phyloP scores from a whole-genome alignment of 2,113 vertebrate species.

The Myxocyprinus asiaticus region DNA sequence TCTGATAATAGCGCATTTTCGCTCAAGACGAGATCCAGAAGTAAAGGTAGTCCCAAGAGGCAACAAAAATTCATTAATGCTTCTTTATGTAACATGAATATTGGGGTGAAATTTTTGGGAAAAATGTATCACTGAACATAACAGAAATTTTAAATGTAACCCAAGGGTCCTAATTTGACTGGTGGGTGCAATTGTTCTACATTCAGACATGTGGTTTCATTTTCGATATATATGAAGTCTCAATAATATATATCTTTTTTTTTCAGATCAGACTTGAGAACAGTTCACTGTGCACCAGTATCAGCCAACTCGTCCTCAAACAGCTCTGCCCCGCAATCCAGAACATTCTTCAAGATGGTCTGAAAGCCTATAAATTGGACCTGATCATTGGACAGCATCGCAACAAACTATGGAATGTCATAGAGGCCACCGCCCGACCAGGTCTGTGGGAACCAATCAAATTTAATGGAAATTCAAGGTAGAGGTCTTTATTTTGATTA shows the following conservation, averaged over 20 bases:
- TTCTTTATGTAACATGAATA: not conserved
- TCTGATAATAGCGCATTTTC: slow-evolving; percentile 91
- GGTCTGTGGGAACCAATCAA: slow-evolving; percentile 68
- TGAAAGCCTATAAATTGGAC: slow-evolving; percentile 88
- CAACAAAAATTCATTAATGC: not conserved
- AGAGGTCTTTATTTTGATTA: slow-evolving; percentile 6
- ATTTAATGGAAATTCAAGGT: not conserved
- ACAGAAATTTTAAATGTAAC: not conserved
- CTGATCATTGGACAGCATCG: slow-evolving; percentile 88
- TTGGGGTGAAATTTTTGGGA: not conserved
- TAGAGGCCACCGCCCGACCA: slow-evolving; percentile 87
- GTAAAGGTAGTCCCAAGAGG: slow-evolving; percentile 81
- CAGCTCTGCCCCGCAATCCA: slow-evolving; percentile 90
- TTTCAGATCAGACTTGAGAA: slow-evolving; percentile 89
- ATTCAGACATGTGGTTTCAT: not conserved
- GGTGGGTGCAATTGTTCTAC: not conserved
- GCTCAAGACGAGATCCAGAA: slow-evolving; percentile 87
- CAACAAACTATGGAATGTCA: slow-evolving; percentile 88
- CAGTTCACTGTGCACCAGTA: slow-evolving; percentile 88
- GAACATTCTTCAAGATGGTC: slow-evolving; percentile 87
- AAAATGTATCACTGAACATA: not conserved
- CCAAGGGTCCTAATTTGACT: slow-evolving; percentile 15
- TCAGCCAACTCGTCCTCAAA: slow-evolving; percentile 88
- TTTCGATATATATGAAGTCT: not conserved
- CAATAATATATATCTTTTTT: slow-evolving; percentile 20